Evolutionary conservation across 2,113 vertebrate genomes (phyloP), one percentile per base, ranked within the genome.

Genomic region (Apteryx owenii): DNA sequence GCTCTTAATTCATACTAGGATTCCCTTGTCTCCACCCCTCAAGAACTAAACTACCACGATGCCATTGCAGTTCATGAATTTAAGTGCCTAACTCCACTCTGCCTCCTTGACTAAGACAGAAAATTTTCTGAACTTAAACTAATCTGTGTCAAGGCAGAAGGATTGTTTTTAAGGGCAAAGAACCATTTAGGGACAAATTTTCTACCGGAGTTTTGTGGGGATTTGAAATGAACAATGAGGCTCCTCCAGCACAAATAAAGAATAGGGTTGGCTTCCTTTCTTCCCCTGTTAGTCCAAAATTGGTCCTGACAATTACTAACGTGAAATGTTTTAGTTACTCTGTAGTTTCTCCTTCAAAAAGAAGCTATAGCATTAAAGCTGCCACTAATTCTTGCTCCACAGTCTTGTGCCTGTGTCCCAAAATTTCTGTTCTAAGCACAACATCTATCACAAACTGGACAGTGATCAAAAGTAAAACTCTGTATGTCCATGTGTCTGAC

Each of bases 401-500:
- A 3, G 4, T 44, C 16, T 61, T 72, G 12, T 77, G 77, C 18
- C 16, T n/a, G 22, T 25, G 31, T 50, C 66, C 28, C 88, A 85
- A 90, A 80, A 38, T 60, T 78, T 68, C 21, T 70, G 29, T 60
- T 78, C 64, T 66, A 85, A 56, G 60, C 14, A 70, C 58, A 50
- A 26, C 58, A 76, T 1, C 12, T 40, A 60, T 46, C 18, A 80
- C 61, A 77, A 94, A 73, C n/a, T 62, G 75, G 29, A 85, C 38
- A 42, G 5, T 0, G 3, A n/a, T 53, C 58, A 62, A 29, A 16
- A 53, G 53, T 69, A 56, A 61, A 88, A 22, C 48, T 36, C 3
- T 2, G 10, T 42, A 54, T 1, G 0, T 28, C 4, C 2, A 10
- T 38, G 3, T 5, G 5, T 46, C 60, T 70, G 72, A 62, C 58